Percentiles rank a stretch among this genome's conserved stretches.
Conservation (phyloP, 1,140 invertebrate genomes). For the Brachionus rubens region DNA sequence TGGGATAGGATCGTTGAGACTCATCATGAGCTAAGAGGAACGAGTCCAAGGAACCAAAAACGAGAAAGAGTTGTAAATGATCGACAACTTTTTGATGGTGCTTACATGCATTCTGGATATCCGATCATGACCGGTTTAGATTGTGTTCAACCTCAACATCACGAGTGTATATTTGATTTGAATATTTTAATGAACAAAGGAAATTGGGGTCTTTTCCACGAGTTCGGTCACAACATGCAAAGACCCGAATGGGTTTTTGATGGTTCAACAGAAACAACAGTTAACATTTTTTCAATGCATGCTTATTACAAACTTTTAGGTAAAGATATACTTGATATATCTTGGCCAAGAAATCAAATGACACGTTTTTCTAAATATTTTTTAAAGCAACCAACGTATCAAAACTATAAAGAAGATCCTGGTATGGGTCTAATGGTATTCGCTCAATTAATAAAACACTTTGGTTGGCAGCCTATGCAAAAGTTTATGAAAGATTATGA, state of each 20-base stretch:
- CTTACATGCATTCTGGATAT: constrained; percentile 51
- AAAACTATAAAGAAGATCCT: constrained; percentile 44
- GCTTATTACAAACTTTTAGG: constrained; percentile 49
- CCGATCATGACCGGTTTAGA: constrained; percentile 50
- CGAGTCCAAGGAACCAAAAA: constrained; percentile 26
- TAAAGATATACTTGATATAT: constrained; percentile 48
- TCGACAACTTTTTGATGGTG: constrained; percentile 48
- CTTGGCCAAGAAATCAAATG: constrained; percentile 46
- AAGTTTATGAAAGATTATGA: constrained; percentile 48
- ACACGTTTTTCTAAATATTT: constrained; percentile 41
- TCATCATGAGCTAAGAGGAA: constrained; percentile 48
- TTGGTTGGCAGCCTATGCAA: constrained; percentile 47
- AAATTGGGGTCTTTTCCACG: constrained; percentile 50
- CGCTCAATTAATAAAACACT: constrained; percentile 47
- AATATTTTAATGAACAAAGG: constrained; percentile 46
- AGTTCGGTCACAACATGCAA: constrained; percentile 47
- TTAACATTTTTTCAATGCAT: constrained; percentile 51
- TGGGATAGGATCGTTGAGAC: constrained; percentile 48
- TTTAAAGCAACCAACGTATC: neutral
- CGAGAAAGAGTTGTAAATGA: constrained; percentile 49
- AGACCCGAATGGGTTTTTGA: constrained; percentile 48
- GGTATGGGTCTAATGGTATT: constrained; percentile 48
- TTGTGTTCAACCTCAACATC: constrained; percentile 47
- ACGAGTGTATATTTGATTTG: constrained; percentile 46
- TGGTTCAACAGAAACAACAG: constrained; percentile 49